These are phyloP conservation scores for Heliconius aoede DNA, from an alignment of 2,888 invertebrate genomes.

Conservation along the genomic window DNA sequence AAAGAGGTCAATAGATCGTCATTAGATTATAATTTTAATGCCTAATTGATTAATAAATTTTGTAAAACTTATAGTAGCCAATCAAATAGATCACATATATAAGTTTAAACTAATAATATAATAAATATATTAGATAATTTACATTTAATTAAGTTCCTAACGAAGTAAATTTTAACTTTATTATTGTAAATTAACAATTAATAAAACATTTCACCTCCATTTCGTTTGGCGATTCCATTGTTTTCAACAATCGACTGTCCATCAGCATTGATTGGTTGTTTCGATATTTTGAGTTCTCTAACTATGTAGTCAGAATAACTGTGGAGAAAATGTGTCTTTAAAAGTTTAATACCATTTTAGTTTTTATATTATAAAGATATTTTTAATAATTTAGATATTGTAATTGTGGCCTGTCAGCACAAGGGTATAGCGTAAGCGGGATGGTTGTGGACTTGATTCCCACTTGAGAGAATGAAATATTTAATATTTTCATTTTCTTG, in stretches of 20 bases:
- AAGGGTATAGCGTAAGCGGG: too few relatives aligned
- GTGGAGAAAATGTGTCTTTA: constrained; percentile 32
- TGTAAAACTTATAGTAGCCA: too few relatives aligned
- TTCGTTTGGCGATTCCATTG: constrained; percentile 77
- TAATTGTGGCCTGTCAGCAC: neutral
- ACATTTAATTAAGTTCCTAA: too few relatives aligned
- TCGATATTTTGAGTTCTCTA: constrained; percentile 88
- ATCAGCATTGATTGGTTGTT: constrained; percentile 69
- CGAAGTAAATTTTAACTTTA: too few relatives aligned
- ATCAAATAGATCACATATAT: too few relatives aligned
- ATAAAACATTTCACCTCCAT: constrained; percentile 70
- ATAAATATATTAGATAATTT: too few relatives aligned
- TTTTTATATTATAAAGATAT: neutral
- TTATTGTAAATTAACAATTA: neutral
- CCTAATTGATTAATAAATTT: too few relatives aligned
- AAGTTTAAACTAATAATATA: too few relatives aligned
- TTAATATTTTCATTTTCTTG: neutral
- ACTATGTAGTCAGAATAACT: constrained; percentile 93
- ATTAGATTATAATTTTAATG: too few relatives aligned
- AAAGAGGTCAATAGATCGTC: too few relatives aligned
- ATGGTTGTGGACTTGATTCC: too few relatives aligned
- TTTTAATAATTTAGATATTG: neutral
- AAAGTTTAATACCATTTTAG: too few relatives aligned
- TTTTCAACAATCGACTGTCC: constrained; percentile 78
- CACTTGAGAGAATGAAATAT: neutral